These are phyloP conservation scores for Pipistrellus nathusii DNA, from an alignment of 2,797 vertebrate species.

Conservation along the genomic window DNA sequence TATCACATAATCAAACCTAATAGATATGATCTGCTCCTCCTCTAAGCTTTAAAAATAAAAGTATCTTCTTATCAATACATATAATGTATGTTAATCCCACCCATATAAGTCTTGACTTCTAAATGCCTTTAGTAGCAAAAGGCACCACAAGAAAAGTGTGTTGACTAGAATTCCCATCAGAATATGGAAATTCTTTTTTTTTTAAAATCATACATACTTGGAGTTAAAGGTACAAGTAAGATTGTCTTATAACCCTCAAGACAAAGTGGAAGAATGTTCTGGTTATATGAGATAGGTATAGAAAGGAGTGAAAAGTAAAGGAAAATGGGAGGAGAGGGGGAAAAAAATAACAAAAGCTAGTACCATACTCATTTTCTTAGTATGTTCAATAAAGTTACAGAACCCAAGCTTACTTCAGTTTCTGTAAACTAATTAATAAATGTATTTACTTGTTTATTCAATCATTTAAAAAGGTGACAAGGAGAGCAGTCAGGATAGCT, in stretches of 20 bases:
- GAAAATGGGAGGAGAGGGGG: neutral
- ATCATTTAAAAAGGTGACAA: neutral
- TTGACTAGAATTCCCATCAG: neutral
- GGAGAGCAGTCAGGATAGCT: neutral
- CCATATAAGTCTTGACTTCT: neutral
- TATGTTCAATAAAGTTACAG: neutral
- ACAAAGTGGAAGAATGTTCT: neutral
- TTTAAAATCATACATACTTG: neutral
- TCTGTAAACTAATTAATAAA: neutral
- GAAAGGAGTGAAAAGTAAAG: neutral
- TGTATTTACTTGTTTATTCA: neutral
- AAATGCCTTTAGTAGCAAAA: neutral
- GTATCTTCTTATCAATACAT: neutral
- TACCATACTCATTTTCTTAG: neutral
- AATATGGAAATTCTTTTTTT: neutral
- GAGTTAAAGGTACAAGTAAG: neutral
- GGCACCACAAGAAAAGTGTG: neutral
- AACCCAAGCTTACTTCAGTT: neutral
- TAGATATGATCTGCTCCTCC: neutral
- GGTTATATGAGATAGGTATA: neutral
- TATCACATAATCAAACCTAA: neutral
- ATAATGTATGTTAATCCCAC: neutral
- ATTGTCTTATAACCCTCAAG: neutral
- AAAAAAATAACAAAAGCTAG: neutral
- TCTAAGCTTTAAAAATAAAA: neutral